Evolutionary conservation across 2,888 invertebrate genomes (phyloP).

Genomic region (Neoscelio sp.): DNA sequence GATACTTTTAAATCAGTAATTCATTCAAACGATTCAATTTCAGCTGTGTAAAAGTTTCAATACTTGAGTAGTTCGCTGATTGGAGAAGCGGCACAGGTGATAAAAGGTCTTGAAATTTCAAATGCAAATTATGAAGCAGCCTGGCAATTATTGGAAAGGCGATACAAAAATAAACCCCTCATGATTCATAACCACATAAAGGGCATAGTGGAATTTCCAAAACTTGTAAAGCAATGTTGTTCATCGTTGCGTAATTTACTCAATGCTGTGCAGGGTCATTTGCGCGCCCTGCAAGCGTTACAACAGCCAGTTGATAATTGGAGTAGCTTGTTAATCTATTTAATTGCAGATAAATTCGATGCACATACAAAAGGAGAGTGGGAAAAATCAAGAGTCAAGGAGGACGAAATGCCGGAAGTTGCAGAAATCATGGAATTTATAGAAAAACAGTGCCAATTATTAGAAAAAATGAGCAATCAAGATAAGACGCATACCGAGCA

Average conservation of each 20-base stretch:
- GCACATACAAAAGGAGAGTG: too few species aligned
- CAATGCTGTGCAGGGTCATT: constrained; percentile 57
- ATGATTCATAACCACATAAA: constrained; percentile 66
- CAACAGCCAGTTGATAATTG: too few species aligned
- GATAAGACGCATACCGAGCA: too few species aligned
- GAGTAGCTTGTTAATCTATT: too few species aligned
- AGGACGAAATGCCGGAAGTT: too few species aligned
- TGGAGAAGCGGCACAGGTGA: constrained; percentile 46
- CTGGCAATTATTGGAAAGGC: constrained; percentile 50
- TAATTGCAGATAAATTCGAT: too few species aligned
- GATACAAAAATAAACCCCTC: constrained; percentile 64
- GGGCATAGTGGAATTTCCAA: constrained; percentile 53
- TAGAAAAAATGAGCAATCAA: too few species aligned
- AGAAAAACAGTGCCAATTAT: too few species aligned
- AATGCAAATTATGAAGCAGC: constrained; percentile 66
- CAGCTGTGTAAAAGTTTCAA: constrained; percentile 64
- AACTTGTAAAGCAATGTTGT: constrained; percentile 37
- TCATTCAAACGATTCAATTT: constrained; percentile 57
- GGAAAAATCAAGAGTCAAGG: too few species aligned
- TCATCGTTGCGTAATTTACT: constrained; percentile 58
- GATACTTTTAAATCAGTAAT: constrained; percentile 65
- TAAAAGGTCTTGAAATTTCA: constrained; percentile 62
- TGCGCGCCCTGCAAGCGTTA: constrained; percentile 66
- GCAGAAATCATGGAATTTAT: too few species aligned
- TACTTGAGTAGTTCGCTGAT: constrained; percentile 60